Percentiles rank a stretch among this genome's conserved stretches.
phyloP scores from a whole-genome alignment of 64 coral and sea anemone genomes.

The Stichodactyla mertensii region DNA sequence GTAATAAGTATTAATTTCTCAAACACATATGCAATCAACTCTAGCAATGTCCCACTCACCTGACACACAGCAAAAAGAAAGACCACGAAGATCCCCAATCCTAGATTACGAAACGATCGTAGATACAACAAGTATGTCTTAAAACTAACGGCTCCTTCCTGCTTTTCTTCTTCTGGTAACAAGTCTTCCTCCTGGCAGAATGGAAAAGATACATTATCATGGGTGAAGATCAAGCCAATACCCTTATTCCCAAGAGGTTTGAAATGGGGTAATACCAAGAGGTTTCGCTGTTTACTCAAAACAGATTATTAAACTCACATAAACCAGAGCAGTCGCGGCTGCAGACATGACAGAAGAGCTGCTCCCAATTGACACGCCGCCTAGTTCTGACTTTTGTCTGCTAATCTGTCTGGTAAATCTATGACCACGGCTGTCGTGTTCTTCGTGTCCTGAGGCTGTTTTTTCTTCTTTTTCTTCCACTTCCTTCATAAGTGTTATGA shows the following conservation, averaged over 20 bases:
- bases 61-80: conserved; percentile 59
- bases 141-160: conserved; percentile 54
- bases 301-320: conserved; percentile 25
- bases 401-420: conserved; percentile 23
- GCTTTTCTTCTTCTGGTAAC: conserved; percentile 67
- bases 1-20: no score
- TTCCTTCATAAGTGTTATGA: conserved; percentile 56
- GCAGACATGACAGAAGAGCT: conserved; percentile 43
- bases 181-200: conserved; percentile 52
- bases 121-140: conserved; percentile 61
- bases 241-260: no score
- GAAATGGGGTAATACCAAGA: not conserved
- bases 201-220: not conserved
- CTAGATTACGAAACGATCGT: conserved; percentile 48
- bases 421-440: not conserved
- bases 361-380: conserved; percentile 24
- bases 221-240: not conserved
- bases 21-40: no score
- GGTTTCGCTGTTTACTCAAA: not conserved
- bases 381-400: not conserved
- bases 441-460: conserved; percentile 32
- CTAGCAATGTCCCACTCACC: conserved; percentile 13
- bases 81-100: conserved; percentile 29
- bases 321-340: conserved; percentile 4
- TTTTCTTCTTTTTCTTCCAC: conserved; percentile 58